Base-by-base conservation (phyloP, 2,888 invertebrate genomes). In the Coenonympha glycerion region DNA sequence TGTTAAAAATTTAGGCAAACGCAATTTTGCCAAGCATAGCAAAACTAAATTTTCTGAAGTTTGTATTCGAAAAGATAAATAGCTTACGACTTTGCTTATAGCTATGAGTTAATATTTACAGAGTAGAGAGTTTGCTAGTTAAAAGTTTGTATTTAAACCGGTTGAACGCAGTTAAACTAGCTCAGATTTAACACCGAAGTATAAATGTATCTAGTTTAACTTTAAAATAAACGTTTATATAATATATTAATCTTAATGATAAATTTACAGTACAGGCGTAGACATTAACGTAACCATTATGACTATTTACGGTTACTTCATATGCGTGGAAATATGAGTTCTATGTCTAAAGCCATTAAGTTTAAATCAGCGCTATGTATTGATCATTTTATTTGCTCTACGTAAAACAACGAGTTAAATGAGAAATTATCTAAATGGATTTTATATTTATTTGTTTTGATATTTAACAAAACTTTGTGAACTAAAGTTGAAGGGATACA, bases 211-310 rank as follows among this genome's bases (percentile, higher is more conserved):
- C 6, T 13, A 21, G 30, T 28, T 6, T 24, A 24, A 31, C 15
- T 31, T 8, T 31, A 31, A 31, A 33, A 33, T 30, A 30, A 30
- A 3, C 13, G 13, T 13, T 13, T 30, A 13, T 30, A 30, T 31
- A 42, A 13, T 30, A 30, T 31, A 42, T 33, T 44, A 22, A 44
- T 44, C 44, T 33, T 15, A 13, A 21, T 44, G 44, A 44, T 44
- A 33, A 44, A 44, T 16, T 15, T 15, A 6, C 6, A 16, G 31
- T 31, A 33, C n/a, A 15, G 21, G n/a, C n/a, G n/a, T n/a, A 13
- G 18, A 13, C 22, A 33, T 33, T 44, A 44, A 31, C 31, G 31
- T 19, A 33, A 13, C 44, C 31, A 18, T 41, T 44, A 44, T 33
- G 31, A 21, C 15, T 21, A 16, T 44, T 44, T 22, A 33, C 15